Evolutionary conservation across 2,797 vertebrate species (phyloP), one percentile per base, ranked within the genome.

Genomic region (Sebastes kiyomatsui): DNA sequence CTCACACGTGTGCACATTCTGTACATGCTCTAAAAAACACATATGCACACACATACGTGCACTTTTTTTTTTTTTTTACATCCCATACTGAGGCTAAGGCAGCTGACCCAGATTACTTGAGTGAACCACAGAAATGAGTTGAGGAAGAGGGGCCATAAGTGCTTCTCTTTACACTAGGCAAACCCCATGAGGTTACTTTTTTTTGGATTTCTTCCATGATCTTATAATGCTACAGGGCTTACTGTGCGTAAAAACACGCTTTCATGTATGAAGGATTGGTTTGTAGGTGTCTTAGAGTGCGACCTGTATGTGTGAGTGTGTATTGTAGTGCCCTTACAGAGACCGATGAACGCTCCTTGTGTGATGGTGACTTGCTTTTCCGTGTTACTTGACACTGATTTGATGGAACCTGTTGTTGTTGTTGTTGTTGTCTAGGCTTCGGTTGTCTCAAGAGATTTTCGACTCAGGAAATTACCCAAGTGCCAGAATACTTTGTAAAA

Each of bases 21-120:
- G 35, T 27, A 42, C 60, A 75, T 67, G 60, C 30, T 69, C n/a
- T 52, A 46, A 72, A 71, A 71, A 25, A 64, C 68, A 75, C 77
- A 30, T 32, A 23, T 38, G 28, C 66, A 71, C 55, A 55, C 61
- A 18, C 27, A 67, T 28, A 30, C 27, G 30, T 38, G 12, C 30
- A 35, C 27, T 49, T 9, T 35, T 5, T 27, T 11, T 20, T 13
- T 46, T 46, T 64, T 67, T 76, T 82, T 54, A 67, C 33, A 58
- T 73, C 16, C 14, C 42, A 49, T 65, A 30, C 60, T 46, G 49
- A 68, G 71, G 35, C 30, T 4, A 16, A 52, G 61, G 59, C 78
- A 75, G 30, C 62, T 92, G 90, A 89, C 89, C 89, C 87, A 90
- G 70, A 86, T 91, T 82, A 78, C 75, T 79, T 68, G 58, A 91